Base-by-base conservation (phyloP, 1,140 invertebrate species). In the Trinorchestia longiramus region DNA sequence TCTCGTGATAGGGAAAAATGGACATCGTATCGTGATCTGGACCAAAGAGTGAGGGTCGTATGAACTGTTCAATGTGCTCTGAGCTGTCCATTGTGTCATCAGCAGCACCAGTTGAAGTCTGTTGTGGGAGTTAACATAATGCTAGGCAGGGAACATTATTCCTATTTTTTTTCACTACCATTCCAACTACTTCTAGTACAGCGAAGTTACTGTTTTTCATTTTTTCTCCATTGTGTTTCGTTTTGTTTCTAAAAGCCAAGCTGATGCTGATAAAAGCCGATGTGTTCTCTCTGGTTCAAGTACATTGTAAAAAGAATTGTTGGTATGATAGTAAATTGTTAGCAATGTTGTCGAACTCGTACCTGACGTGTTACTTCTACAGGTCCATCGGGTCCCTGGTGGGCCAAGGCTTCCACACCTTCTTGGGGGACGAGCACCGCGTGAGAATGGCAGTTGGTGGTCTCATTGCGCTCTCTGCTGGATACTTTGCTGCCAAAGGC, bases 361-460 rank as follows among this genome's bases (percentile, higher is more conserved):
- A 3, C 41, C 15, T 90, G 88, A 90, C 17, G 11, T 28, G 8
- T 11, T 90, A 92, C 88, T 87, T 91, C 36, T 95, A 96, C 97
- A 99, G 99, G 97, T 99, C 99, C 95, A 98, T 98, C 45, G 99
- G 99, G 19, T 98, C 98, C 96, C 98, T 99, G 40, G 97, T 99
- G 96, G 99, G 99, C 0, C 97, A 98, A 47, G 99, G 99, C 28
- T 98, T 99, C 3, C 98, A 98, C 96, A 98, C 99, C 0, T 98
- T 99, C 97, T 98, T 99, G 0, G 98, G 98, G 45, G 99, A 99
- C 97, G 99, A 99, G 98, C 98, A 99, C 97, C 99, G 99, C 98
- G 98, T 99, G 28, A 97, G 99, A 36, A 98, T 99, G 6, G 98
- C 99, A 1, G 99, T 98, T n/a, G 99, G 98, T 41, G 99, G 99